Base-by-base conservation (phyloP, 2,888 invertebrate genomes). In the Agrotis clavis region DNA sequence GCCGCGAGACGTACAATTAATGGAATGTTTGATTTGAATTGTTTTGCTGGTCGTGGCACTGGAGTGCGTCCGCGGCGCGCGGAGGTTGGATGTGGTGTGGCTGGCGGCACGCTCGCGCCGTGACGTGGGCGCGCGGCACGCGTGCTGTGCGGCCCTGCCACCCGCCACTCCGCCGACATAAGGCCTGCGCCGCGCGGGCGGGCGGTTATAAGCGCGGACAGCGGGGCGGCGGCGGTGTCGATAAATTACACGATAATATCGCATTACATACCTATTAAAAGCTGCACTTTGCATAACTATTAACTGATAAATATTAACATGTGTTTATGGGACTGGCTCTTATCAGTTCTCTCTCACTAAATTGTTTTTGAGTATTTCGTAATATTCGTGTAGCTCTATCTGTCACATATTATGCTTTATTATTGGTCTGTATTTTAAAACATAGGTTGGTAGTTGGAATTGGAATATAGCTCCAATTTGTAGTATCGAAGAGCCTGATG, bases 191-290 rank as follows among this genome's bases (percentile, higher is more conserved):
- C 77, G 78, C 74, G 81, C 92, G 93, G 93, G 92, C 93, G 93
- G 90, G 89, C 90, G 90, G 92, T 91, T 91, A 91, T 91, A 92
- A 90, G 86, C 89, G 88, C 73, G 82, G 67, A 75, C 75, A 77
- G 83, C 86, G 76, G 86, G 87, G 90, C 88, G 91, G 91, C 91
- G 81, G 90, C 88, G 91, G 91, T 91, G 81, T 85, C 90, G 92
- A 94, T 93, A 93, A 93, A 92, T 92, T 90, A 91, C 85, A 85
- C 86, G 91, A 94, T 94, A 93, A 92, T 93, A 93, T 94, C 90
- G 82, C 91, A 90, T 93, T 94, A 92, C 92, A 90, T 90, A 90
- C 89, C 86, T 90, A 94, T 93, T 93, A 93, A 93, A 93, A 94
- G 90, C 91, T 92, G 86, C 88, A 92, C 86, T 94, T 91, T 90